Conservation (phyloP, 2,888 invertebrate genomes). For the Dromius quadrimaculatus region DNA sequence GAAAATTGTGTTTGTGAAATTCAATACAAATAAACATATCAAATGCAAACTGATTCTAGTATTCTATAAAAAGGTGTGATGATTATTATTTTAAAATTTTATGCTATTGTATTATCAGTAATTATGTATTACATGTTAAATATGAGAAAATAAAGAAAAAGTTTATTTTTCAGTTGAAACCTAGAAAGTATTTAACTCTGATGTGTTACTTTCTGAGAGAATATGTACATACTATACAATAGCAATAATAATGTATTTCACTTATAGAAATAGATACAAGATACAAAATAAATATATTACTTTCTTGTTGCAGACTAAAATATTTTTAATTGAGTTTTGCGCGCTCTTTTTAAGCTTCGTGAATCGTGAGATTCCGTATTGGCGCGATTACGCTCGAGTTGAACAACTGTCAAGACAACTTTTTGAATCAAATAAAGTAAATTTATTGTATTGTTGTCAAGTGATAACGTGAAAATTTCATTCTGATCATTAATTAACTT, state of each 20-base stretch:
- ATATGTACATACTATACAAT: constrained; percentile 39
- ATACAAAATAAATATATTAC: constrained; percentile 37
- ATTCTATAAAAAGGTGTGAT: constrained; percentile 27
- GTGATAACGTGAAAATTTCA: no score
- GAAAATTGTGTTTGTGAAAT: constrained; percentile 31
- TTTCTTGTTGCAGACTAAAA: constrained; percentile 34
- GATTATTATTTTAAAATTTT: constrained; percentile 35
- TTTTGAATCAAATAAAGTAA: no score
- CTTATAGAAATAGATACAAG: constrained; percentile 27
- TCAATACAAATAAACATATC: constrained; percentile 44
- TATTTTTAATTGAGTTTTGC: constrained; percentile 26
- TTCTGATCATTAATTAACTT: no score
- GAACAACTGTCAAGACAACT: constrained; percentile 10
- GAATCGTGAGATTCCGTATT: constrained; percentile 4
- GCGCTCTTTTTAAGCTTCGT: not conserved
- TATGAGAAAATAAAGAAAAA: constrained; percentile 41
- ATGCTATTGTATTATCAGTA: constrained; percentile 40
- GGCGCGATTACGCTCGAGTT: constrained; percentile 9
- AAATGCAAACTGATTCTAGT: constrained; percentile 35
- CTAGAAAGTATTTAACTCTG: constrained; percentile 32
- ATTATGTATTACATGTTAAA: constrained; percentile 40
- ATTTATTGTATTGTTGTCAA: no score
- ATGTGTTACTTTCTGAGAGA: constrained; percentile 25
- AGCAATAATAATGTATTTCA: constrained; percentile 41
- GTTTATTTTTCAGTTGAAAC: constrained; percentile 43